Base-by-base conservation (phyloP, 2,113 vertebrate genomes). In the Dascyllus trimaculatus region DNA sequence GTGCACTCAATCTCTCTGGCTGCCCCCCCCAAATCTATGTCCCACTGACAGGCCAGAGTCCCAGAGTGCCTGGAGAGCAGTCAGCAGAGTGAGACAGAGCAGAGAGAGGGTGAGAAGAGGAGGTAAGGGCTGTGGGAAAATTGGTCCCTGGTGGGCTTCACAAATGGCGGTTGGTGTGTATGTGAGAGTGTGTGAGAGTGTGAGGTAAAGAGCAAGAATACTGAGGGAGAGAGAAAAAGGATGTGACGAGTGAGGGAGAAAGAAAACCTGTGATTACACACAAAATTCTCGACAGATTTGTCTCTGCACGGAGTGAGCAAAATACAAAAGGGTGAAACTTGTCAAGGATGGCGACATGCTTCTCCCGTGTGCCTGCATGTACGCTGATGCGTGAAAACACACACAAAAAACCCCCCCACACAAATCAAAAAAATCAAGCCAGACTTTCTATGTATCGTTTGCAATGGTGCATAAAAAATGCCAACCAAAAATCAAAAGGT, bases 121-220 rank as follows among this genome's bases (percentile, higher is more conserved):
- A 78, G 68, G 57, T 54, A 4, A 81, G 67, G 49, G 66, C 69
- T 84, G 78, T 82, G 81, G 78, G 84, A 71, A 90, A 92, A 92
- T 92, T 93, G 90, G 90, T 91, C 91, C 81, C 92, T 46, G 4
- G 85, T 83, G 90, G 84, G 82, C 45, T 86, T 80, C 77, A 79
- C 46, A 18, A 75, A 78, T 70, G 70, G 75, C 66, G 62, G 72
- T 81, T 79, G 68, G 68, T 69, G 72, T 71, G 29, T 8, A 21
- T 46, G 11, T 51, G 64, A 25, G 40, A 56, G 61, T 48, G 59
- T 63, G n/a, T 57, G 66, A 38, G n/a, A 17, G 24, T 29, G 69
- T 25, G 51, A 67, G 43, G 32, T 57, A 18, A 58, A 24, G 43
- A 58, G 52, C 32, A 45, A 82, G 9, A 74, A 78, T 43, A 79